Percentiles rank a stretch among this genome's conserved stretches.
Conservation (phyloP, 2,113 vertebrate species). For the Phaetusa simplex region DNA sequence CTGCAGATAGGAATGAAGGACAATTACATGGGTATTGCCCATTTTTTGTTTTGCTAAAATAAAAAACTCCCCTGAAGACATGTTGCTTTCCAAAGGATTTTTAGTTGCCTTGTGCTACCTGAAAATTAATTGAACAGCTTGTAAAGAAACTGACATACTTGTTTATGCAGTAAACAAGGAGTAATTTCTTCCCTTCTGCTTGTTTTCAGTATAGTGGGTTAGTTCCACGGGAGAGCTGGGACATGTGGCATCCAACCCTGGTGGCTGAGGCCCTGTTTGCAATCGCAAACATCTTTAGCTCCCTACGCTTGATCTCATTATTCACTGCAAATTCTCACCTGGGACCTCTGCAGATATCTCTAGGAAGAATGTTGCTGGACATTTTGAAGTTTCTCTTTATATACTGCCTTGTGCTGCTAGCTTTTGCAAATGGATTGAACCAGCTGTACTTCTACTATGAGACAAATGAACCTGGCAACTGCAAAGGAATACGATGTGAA, state of each 20-base stretch:
- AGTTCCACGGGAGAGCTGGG: slow-evolving; percentile 81
- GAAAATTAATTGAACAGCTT: neutral
- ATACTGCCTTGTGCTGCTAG: slow-evolving; percentile 94
- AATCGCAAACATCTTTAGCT: slow-evolving; percentile 98
- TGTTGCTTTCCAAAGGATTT: neutral
- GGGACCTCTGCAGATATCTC: slow-evolving; percentile 95
- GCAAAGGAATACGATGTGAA: slow-evolving; percentile 92
- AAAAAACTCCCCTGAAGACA: neutral
- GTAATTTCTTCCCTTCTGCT: slow-evolving; percentile 46
- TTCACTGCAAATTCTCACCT: slow-evolving; percentile 98
- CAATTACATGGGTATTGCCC: neutral
- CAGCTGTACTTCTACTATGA: slow-evolving; percentile 96
- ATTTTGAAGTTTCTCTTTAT: slow-evolving; percentile 99
- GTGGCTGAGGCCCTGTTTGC: slow-evolving; percentile 96
- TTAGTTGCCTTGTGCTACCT: neutral
- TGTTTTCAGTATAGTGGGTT: slow-evolving; percentile 83
- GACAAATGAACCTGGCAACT: slow-evolving; percentile 70
- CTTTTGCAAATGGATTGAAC: slow-evolving; percentile 97
- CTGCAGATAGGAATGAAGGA: neutral
- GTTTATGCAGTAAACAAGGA: neutral
- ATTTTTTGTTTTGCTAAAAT: neutral
- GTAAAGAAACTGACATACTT: neutral
- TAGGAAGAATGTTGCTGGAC: slow-evolving; percentile 98
- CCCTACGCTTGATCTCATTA: slow-evolving; percentile 93
- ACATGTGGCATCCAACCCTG: slow-evolving; percentile 95